These are phyloP conservation scores for Puntigrus tetrazona DNA, from an alignment of 2,113 vertebrate genomes.

Conservation along the genomic window DNA sequence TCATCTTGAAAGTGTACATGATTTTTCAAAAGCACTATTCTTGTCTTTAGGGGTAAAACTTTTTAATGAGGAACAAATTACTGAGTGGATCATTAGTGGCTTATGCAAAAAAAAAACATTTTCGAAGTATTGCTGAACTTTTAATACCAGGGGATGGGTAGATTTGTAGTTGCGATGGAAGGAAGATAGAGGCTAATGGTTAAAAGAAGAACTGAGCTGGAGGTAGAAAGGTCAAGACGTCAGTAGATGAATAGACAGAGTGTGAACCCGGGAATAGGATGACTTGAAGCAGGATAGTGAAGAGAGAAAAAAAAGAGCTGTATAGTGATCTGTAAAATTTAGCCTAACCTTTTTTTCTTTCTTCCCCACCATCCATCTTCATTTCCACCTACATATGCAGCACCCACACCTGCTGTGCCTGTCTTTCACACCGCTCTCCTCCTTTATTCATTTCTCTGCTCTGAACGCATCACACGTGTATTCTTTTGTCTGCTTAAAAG, in stretches of 20 bases:
- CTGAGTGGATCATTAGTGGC: constrained; percentile 22
- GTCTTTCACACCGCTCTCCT: not conserved
- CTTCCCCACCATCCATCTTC: constrained; percentile 5
- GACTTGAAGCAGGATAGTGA: not conserved
- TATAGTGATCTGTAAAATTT: constrained; percentile 11
- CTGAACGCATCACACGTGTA: not conserved
- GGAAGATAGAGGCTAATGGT: not conserved
- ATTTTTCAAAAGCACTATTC: constrained; percentile 12
- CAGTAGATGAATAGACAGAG: not conserved
- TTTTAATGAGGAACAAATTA: constrained; percentile 16
- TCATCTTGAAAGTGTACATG: not conserved
- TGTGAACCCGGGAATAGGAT: not conserved
- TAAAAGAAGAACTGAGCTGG: not conserved
- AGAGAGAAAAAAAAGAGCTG: not conserved
- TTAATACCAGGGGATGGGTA: constrained; percentile 2
- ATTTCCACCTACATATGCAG: constrained; percentile 34
- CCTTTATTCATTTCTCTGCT: not conserved
- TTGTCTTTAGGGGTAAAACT: not conserved
- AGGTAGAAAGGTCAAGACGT: not conserved
- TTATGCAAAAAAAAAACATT: constrained; percentile 46
- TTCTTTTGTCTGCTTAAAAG: not conserved
- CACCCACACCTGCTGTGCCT: constrained; percentile 27
- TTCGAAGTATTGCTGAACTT: constrained; percentile 26
- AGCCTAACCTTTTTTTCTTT: constrained; percentile 3
- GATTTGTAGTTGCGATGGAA: not conserved